Percentiles rank a stretch among this genome's conserved stretches.
These are phyloP conservation scores for Thomomys bottae DNA, from an alignment of 2,113 vertebrate genomes.

Conservation along the genomic window DNA sequence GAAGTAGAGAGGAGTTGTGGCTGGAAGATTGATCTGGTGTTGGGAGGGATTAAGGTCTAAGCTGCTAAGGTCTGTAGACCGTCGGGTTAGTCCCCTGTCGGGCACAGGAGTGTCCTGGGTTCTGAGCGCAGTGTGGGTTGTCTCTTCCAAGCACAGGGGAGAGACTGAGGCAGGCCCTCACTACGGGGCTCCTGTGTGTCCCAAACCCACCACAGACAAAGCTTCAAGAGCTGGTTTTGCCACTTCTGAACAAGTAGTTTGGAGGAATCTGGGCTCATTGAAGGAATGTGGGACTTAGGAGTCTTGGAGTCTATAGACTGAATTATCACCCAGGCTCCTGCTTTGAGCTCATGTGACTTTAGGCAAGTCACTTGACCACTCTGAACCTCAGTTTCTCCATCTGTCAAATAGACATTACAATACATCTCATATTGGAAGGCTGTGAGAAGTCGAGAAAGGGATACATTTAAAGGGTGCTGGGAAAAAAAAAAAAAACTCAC, in stretches of 20 bases:
- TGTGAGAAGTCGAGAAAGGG: constrained; percentile 4
- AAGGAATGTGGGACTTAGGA: background rate
- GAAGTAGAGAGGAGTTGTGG: background rate
- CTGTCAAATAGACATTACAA: background rate
- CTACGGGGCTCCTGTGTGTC: fast-evolving
- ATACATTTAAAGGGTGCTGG: background rate
- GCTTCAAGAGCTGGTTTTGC: background rate
- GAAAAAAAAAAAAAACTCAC: background rate
- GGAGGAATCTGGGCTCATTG: background rate
- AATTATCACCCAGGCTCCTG: background rate
- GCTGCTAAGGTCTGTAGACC: background rate
- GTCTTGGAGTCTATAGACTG: background rate
- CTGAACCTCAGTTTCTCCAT: background rate
- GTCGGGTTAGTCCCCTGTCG: background rate
- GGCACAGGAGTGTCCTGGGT: fast-evolving
- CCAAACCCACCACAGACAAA: background rate
- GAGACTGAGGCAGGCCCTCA: background rate
- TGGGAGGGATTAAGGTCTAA: background rate
- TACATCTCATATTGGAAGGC: background rate
- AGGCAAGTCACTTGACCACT: background rate
- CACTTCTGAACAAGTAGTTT: background rate
- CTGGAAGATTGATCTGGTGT: background rate
- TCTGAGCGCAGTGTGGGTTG: background rate
- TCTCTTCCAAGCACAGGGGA: background rate
- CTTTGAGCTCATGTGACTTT: background rate